phyloP scores from a whole-genome alignment of 2,888 invertebrate species.

The Nymphalis polychloros region DNA sequence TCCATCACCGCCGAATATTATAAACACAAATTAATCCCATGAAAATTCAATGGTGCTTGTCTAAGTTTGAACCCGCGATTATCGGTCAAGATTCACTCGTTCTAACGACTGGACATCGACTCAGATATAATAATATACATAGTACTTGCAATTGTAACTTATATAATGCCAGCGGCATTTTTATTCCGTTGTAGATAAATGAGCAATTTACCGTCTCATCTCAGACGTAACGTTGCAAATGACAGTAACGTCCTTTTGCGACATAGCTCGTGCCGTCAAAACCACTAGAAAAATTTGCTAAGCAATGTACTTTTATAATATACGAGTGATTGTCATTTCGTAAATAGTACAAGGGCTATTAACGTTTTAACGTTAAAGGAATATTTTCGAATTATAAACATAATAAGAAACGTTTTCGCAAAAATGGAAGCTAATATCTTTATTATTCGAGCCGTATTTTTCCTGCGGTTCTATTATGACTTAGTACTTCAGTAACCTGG shows the following conservation, averaged over 20 bases:
- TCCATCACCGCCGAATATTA: too few relatives aligned
- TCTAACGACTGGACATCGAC: too few relatives aligned
- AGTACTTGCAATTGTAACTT: background rate
- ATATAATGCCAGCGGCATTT: constrained; percentile 7
- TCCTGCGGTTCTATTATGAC: constrained; percentile 48
- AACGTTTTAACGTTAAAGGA: background rate
- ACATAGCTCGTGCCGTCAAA: constrained; percentile 53
- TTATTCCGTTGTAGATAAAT: constrained; percentile 47
- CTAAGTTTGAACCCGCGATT: too few relatives aligned
- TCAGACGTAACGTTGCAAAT: constrained; percentile 65
- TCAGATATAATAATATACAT: background rate
- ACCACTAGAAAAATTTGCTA: constrained; percentile 47
- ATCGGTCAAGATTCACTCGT: too few relatives aligned
- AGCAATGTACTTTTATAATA: constrained; percentile 29
- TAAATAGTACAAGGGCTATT: constrained; percentile 22
- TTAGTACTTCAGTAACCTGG: constrained; percentile 52
- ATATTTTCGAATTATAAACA: constrained; percentile 8
- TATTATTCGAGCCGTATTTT: constrained; percentile 37
- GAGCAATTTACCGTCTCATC: constrained; percentile 74
- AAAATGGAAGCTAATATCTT: constrained; percentile 34
- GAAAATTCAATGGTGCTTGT: too few relatives aligned
- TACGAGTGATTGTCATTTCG: constrained; percentile 23
- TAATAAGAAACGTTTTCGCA: constrained; percentile 22
- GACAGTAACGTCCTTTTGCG: constrained; percentile 53
- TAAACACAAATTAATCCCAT: too few relatives aligned